Evolutionary conservation across 2,888 invertebrate species (phyloP), one percentile per base, ranked within the genome.

Genomic region (Volucella bombylans): DNA sequence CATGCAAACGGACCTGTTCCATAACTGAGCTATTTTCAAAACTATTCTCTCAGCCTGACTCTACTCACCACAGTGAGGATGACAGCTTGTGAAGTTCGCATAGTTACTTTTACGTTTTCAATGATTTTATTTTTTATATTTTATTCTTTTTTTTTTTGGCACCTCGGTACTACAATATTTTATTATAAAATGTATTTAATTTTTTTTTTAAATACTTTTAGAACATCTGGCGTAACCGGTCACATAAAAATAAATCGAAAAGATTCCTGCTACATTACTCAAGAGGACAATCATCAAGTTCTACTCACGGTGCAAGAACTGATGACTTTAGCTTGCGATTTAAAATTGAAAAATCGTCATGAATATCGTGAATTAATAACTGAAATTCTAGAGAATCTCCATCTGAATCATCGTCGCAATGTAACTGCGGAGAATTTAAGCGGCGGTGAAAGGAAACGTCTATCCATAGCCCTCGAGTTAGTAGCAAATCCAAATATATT

Each of bases 401-500:
- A 90, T 87, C 87, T 92, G 38, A 90, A 90, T 86, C 91, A 92
- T 87, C 88, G 92, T 1, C 90, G 90, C 15, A 87, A 89, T 54
- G 88, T 90, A 10, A 90, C 89, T 38, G 93, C 94, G 0, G 92
- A 92, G 41, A 92, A 92, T 76, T 90, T 95, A 43, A 96, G 96
- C 15, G 97, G 97, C 31, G 97, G 97, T 1, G 96, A 97, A 91
- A 94, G 95, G 86, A 97, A 96, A 90, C 92, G 95, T 82, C 93
- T 97, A 86, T 96, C 96, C 11, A 96, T 97, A 87, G 97, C 96
- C 1, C 90, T 96, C 81, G 97, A 97, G 90, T 92, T 97, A 87
- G 95, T 97, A 72, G 96, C 96, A 90, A 96, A 97, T 90, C 97
- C 96, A 0, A 96, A 96, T 31, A 94, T 96, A 18, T 95, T 97